Evolutionary conservation across 2,797 vertebrate species (phyloP).

Genomic region (Rhincodon typus): DNA sequence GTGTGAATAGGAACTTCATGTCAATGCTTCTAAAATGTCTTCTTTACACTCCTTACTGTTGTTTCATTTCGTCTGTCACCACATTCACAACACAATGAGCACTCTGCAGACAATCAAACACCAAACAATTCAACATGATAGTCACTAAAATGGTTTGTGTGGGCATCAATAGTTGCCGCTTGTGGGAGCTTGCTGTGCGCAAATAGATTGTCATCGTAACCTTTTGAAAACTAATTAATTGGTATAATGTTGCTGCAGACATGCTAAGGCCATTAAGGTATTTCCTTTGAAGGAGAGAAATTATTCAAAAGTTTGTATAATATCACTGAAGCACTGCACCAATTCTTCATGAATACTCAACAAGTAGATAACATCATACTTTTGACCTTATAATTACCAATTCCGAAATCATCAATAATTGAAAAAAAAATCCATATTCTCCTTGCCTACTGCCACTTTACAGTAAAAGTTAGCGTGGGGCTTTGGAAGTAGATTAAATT

Average conservation of each 20-base stretch:
- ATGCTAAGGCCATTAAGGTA: neutral
- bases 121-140: no score
- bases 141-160: neutral
- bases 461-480: neutral
- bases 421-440: no score
- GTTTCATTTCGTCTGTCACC: neutral
- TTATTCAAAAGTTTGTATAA: neutral
- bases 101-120: neutral
- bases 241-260: neutral
- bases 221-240: neutral
- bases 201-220: neutral
- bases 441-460: no score
- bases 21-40: neutral
- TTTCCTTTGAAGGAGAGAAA: neutral
- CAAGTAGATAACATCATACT: neutral
- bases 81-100: neutral
- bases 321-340: neutral
- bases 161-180: neutral
- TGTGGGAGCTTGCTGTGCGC: neutral
- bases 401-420: neutral
- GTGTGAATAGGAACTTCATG: neutral
- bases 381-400: neutral
- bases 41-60: neutral
- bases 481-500: neutral
- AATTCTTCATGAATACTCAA: neutral